Evolutionary conservation across 2,888 invertebrate species (phyloP).

Genomic region (Disparrhopalites patrizii): DNA sequence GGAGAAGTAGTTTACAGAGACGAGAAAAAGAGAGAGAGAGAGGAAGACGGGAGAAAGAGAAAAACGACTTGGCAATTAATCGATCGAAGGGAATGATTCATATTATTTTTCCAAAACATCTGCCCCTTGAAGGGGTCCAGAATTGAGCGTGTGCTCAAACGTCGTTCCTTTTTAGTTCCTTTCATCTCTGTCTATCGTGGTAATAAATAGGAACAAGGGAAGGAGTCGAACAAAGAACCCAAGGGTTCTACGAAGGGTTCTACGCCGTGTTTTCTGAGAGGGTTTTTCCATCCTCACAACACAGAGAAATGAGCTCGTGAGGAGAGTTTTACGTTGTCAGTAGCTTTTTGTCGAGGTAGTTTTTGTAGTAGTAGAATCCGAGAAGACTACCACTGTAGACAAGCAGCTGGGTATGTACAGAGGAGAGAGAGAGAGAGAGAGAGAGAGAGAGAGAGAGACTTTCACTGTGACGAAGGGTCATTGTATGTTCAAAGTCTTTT

Average conservation of each 20-base stretch:
- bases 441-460: constrained; percentile 5
- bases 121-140: constrained; percentile 30
- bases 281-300: constrained; percentile 6
- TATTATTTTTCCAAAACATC: constrained; percentile 27
- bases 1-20: constrained; percentile 2
- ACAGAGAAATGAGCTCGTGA: constrained; percentile 17
- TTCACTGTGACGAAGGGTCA: constrained; percentile 19
- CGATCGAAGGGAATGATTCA: constrained; percentile 27
- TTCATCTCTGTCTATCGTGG: constrained; percentile 8
- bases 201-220: constrained; percentile 25
- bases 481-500: constrained; percentile 20
- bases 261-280: constrained; percentile 20
- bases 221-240: constrained; percentile 26
- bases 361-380: too few species aligned
- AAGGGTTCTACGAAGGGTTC: constrained; percentile 29
- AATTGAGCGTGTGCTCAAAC: constrained; percentile 30
- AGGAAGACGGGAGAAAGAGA: too few species aligned
- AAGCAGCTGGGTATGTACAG: constrained; percentile 18
- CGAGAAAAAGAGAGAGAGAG: constrained; percentile 4
- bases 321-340: too few species aligned
- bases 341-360: too few species aligned
- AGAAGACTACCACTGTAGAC: neutral
- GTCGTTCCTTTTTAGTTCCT: constrained; percentile 31
- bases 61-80: constrained; percentile 25
- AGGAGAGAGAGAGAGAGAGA: too few species aligned